A percentile compares a stretch with the other conserved stretches of the same genome.
Evolutionary conservation across 92 coral and sea anemone species (phyloP).

Genomic region (Umimayanthus kanabou): DNA sequence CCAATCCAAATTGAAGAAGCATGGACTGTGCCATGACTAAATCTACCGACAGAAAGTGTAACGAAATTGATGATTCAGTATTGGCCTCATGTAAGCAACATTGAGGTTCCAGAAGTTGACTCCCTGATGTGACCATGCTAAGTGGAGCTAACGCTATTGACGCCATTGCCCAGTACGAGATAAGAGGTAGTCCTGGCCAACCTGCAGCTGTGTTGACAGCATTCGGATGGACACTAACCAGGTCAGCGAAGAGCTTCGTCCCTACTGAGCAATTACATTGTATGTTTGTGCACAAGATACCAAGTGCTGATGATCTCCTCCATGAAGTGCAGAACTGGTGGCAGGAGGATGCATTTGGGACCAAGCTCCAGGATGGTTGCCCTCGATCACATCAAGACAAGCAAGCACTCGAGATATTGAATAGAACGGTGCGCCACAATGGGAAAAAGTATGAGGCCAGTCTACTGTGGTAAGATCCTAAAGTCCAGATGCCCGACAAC

Average conservation of each 20-base stretch:
- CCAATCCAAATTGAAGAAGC: conserved; percentile 28
- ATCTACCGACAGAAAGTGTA: conserved; percentile 11
- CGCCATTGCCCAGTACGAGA: conserved; percentile 41
- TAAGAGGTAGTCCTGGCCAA: background rate
- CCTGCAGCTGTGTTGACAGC: conserved; percentile 39
- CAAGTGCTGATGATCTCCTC: conserved; percentile 45
- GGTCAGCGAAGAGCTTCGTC: conserved; percentile 48
- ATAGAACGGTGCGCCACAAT: conserved; percentile 39
- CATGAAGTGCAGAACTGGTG: conserved; percentile 61
- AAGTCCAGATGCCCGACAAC: conserved; percentile 54
- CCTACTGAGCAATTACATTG: conserved; percentile 38
- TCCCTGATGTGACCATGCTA: conserved; percentile 43
- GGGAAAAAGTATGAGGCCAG: conserved; percentile 49
- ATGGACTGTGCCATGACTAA: conserved; percentile 35
- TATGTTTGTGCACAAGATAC: conserved; percentile 49
- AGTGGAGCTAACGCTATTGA: conserved; percentile 41
- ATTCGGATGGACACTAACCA: conserved; percentile 72
- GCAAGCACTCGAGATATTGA: conserved; percentile 54
- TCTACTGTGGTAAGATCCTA: conserved; percentile 54
- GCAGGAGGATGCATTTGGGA: conserved; percentile 63
- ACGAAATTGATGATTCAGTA: conserved; percentile 19
- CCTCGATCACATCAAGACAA: conserved; percentile 52
- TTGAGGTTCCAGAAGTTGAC: conserved; percentile 35
- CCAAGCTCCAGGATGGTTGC: conserved; percentile 39
- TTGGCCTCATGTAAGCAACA: conserved; percentile 44